These are phyloP conservation scores for Halocynthia roretzi DNA, from an alignment of 23 tunicate genomes.

Conservation along the genomic window DNA sequence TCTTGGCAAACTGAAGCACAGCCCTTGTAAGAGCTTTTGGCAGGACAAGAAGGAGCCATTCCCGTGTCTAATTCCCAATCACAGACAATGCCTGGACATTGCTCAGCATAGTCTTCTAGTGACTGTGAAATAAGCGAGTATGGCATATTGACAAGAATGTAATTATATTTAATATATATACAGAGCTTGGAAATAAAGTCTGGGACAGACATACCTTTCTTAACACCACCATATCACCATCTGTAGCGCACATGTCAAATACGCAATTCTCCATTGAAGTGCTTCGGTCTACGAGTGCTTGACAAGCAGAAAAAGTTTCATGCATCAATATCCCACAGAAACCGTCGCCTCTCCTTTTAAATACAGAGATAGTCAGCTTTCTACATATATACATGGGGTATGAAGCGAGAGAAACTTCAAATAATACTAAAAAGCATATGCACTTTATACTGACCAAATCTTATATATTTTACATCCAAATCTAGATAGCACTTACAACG, in stretches of 20 bases:
- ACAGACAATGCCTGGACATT: constrained; percentile 6
- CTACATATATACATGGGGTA: too few relatives aligned
- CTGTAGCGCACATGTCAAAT: constrained; percentile 27
- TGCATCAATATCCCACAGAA: constrained; percentile 9
- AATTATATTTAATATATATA: too few relatives aligned
- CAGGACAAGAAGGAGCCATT: constrained; percentile 24
- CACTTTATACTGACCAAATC: too few relatives aligned
- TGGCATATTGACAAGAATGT: too few relatives aligned
- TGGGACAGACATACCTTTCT: not conserved
- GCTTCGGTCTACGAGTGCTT: constrained; percentile 1
- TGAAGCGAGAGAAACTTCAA: too few relatives aligned
- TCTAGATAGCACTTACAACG: too few relatives aligned
- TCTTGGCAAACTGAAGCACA: constrained; percentile 30
- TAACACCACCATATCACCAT: not conserved
- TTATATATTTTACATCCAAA: too few relatives aligned
- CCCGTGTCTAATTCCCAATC: constrained; percentile 17
- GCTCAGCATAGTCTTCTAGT: not conserved
- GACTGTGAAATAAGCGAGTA: not conserved
- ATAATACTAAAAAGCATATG: too few relatives aligned
- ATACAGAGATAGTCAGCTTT: not conserved
- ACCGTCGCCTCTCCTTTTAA: constrained; percentile 8
- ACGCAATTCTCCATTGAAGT: constrained; percentile 17
- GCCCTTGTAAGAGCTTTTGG: constrained; percentile 20
- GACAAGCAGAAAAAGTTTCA: constrained; percentile 16
- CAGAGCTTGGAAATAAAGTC: too few relatives aligned